Evolutionary conservation across 2,113 vertebrate genomes (phyloP).

Genomic region (Sphaerodactylus townsendi): DNA sequence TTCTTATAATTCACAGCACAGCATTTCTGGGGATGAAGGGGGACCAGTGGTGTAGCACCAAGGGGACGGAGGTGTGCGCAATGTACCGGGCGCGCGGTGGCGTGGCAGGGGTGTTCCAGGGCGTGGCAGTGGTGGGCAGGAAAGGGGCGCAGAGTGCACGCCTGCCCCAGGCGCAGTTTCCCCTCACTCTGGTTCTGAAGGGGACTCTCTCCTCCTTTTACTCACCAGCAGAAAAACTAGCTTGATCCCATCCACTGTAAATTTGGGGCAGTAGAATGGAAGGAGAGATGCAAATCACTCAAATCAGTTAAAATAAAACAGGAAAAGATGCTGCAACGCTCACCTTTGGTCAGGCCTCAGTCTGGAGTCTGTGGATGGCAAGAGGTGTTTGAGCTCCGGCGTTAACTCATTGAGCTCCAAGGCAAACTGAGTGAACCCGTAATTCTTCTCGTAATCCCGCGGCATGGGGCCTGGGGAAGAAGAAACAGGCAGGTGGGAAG

Average conservation of each 20-base stretch:
- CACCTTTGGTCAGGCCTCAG: slow-evolving; percentile 92
- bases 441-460: slow-evolving; percentile 80
- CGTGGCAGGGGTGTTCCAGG: too few relatives aligned
- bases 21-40: too few relatives aligned
- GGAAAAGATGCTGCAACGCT: slow-evolving; percentile 7
- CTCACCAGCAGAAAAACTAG: too few relatives aligned
- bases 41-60: too few relatives aligned
- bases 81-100: too few relatives aligned
- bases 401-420: slow-evolving; percentile 90
- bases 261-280: background rate
- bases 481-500: accelerated
- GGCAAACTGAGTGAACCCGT: slow-evolving; percentile 89
- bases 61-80: too few relatives aligned
- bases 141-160: too few relatives aligned
- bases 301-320: background rate
- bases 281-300: background rate
- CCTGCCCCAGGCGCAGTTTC: too few relatives aligned
- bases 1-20: too few relatives aligned
- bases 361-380: slow-evolving; percentile 87
- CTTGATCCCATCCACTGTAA: background rate
- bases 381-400: slow-evolving; percentile 73
- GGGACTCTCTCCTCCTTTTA: too few relatives aligned
- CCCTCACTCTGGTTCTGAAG: too few relatives aligned
- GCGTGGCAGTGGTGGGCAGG: too few relatives aligned
- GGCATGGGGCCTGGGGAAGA: slow-evolving; percentile 82